Percentiles rank a stretch among this genome's conserved stretches.
phyloP scores from a whole-genome alignment of 2,888 invertebrate species.

The Sacculina carcini region DNA sequence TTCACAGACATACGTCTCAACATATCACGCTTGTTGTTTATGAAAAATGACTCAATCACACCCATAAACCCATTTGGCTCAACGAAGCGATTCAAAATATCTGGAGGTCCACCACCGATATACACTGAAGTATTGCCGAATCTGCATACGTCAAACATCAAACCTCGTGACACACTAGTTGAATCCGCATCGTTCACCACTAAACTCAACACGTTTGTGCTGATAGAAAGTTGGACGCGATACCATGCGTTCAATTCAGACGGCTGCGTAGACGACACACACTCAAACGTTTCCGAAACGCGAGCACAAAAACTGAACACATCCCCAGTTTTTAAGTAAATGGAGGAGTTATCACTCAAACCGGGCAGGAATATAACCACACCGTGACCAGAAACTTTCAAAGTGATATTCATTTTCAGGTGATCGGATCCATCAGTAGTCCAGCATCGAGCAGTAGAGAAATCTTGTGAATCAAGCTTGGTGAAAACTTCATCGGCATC shows the following conservation, averaged over 20 bases:
- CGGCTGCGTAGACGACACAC: not conserved
- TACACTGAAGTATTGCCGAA: not conserved
- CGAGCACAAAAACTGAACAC: not conserved
- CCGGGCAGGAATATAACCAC: not conserved
- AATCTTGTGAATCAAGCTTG: not conserved
- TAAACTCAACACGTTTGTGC: not conserved
- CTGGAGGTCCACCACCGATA: not conserved
- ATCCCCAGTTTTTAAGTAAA: not conserved
- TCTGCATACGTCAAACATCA: not conserved
- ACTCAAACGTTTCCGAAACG: not conserved
- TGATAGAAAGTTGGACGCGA: not conserved
- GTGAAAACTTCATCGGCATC: not conserved
- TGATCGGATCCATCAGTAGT: not conserved
- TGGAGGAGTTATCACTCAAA: not conserved
- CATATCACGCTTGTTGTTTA: not conserved
- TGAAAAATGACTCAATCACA: not conserved
- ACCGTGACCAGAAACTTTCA: not conserved
- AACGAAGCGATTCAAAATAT: not conserved
- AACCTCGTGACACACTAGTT: not conserved
- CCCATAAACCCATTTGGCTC: not conserved
- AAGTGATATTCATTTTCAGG: not conserved
- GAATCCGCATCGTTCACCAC: not conserved
- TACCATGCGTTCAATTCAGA: not conserved
- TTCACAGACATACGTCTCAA: not conserved
- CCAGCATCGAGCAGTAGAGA: not conserved